Evolutionary conservation across 2,888 invertebrate genomes (phyloP).

Genomic region (Lingula anatina): DNA sequence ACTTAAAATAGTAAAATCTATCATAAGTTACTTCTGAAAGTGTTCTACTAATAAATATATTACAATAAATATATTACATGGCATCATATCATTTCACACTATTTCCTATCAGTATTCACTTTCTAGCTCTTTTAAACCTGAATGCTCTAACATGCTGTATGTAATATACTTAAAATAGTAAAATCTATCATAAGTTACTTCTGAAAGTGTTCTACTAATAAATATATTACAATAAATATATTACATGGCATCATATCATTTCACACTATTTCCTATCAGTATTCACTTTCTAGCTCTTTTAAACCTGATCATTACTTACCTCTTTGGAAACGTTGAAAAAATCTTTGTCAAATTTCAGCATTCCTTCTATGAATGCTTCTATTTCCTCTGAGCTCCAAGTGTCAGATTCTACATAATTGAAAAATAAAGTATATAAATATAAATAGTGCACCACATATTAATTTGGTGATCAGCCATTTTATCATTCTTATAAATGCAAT

Average conservation of each 20-base stretch:
- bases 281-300: constrained; percentile 53
- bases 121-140: no score
- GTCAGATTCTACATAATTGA: constrained; percentile 56
- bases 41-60: no score
- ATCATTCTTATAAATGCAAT: no score
- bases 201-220: constrained; percentile 88
- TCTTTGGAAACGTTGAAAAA: constrained; percentile 84
- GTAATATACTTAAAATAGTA: constrained; percentile 87
- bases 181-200: no score
- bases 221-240: constrained; percentile 79
- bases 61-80: neutral
- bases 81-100: neutral
- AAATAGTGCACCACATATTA: no score
- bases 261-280: constrained; percentile 79
- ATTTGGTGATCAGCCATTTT: no score
- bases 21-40: no score
- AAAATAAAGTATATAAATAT: constrained; percentile 6
- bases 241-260: no score
- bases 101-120: no score
- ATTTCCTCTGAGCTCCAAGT: constrained; percentile 84
- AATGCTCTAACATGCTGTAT: constrained; percentile 65
- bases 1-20: no score
- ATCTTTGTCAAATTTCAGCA: constrained; percentile 89
- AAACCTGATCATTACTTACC: constrained; percentile 56
- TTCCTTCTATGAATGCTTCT: constrained; percentile 80